A percentile compares a stretch with the other conserved stretches of the same genome.
These are phyloP conservation scores for Dendroctonus valens DNA, from an alignment of 1,140 invertebrate genomes.

Conservation along the genomic window DNA sequence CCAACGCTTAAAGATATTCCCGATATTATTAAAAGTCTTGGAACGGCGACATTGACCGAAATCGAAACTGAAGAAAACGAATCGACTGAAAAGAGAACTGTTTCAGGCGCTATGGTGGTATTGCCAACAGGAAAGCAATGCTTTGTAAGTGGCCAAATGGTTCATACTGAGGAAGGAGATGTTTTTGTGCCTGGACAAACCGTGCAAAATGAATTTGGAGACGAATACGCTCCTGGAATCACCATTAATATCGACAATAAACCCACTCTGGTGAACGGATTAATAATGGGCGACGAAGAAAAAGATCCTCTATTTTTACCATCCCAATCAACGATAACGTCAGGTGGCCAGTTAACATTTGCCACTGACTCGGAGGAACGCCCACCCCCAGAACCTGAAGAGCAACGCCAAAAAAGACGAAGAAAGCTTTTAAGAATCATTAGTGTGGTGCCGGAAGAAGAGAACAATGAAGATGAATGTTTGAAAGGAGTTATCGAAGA, in stretches of 20 bases:
- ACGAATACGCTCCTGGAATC: constrained; percentile 70
- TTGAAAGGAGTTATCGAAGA: constrained; percentile 29
- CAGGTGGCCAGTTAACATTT: constrained; percentile 55
- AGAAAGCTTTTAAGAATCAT: constrained; percentile 32
- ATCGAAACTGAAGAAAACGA: constrained; percentile 53
- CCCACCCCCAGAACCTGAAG: constrained; percentile 40
- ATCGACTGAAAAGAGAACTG: constrained; percentile 53
- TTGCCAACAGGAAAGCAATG: constrained; percentile 53
- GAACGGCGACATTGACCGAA: constrained; percentile 58
- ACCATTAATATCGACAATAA: constrained; percentile 67
- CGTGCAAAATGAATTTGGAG: constrained; percentile 64
- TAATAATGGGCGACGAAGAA: constrained; percentile 48
- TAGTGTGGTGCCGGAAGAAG: constrained; percentile 37
- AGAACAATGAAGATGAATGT: constrained; percentile 37
- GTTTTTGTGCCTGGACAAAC: constrained; percentile 74
- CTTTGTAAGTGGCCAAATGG: constrained; percentile 67
- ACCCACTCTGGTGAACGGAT: constrained; percentile 62
- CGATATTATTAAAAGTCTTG: constrained; percentile 62
- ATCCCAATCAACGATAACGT: constrained; percentile 57
- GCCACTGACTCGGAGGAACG: constrained; percentile 45
- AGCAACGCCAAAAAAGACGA: constrained; percentile 37
- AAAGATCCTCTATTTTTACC: constrained; percentile 56
- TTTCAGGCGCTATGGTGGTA: constrained; percentile 47
- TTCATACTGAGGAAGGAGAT: constrained; percentile 66
- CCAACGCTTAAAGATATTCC: constrained; percentile 65